These are phyloP conservation scores for Paralichthys olivaceus DNA, from an alignment of 2,113 vertebrate species.

Conservation along the genomic window DNA sequence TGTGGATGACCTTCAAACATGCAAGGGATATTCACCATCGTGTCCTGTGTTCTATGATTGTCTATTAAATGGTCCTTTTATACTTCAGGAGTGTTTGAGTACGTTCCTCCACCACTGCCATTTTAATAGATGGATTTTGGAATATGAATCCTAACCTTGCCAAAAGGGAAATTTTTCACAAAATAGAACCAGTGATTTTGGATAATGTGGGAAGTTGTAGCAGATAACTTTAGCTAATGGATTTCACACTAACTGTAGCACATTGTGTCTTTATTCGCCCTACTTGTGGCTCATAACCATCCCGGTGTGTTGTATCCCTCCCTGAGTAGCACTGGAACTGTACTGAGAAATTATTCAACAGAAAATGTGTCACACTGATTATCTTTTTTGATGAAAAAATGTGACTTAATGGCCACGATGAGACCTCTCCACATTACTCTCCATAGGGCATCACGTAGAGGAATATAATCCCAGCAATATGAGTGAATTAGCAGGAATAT, in stretches of 20 bases:
- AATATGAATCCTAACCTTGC: conserved; percentile 5
- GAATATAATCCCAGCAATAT: conserved; percentile 21
- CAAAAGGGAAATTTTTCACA: neutral
- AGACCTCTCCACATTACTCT: conserved; percentile 30
- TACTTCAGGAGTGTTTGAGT: too few relatives aligned
- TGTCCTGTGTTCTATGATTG: too few relatives aligned
- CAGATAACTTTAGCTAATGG: conserved; percentile 14
- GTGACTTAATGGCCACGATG: conserved; percentile 28
- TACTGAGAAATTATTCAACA: conserved; percentile 33
- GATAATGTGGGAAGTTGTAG: conserved; percentile 4
- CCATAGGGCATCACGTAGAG: conserved; percentile 13
- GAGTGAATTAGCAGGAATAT: conserved; percentile 30
- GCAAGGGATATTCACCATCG: too few relatives aligned
- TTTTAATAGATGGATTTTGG: neutral
- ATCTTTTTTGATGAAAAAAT: conserved; percentile 49
- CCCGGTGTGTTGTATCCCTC: conserved; percentile 26
- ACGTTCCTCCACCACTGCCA: neutral
- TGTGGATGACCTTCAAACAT: too few relatives aligned
- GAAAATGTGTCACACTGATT: conserved; percentile 50
- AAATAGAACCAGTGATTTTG: neutral
- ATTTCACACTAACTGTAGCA: conserved; percentile 13
- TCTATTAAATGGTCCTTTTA: too few relatives aligned
- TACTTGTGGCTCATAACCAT: conserved; percentile 33
- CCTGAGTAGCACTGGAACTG: conserved; percentile 24
- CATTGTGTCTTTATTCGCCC: conserved; percentile 19